Evolutionary conservation across 2,797 vertebrate genomes (phyloP), one percentile per base, ranked within the genome.

Genomic region (Rhyacichthys aspro): DNA sequence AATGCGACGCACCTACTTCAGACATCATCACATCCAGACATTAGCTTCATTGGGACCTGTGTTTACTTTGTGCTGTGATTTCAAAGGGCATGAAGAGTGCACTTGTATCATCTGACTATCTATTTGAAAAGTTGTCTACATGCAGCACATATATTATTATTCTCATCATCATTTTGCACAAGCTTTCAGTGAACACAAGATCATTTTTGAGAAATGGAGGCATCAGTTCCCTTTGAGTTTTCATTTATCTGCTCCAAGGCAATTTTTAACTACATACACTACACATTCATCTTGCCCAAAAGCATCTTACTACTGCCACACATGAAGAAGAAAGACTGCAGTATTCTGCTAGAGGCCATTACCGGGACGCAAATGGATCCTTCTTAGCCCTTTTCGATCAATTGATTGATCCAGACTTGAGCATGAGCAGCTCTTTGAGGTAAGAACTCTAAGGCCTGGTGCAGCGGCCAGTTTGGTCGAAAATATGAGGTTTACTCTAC

Each of bases 331-430:
- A 19, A 49, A 39, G 42, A 45, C 56, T 15, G 19, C 50, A 55
- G 69, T n/a, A 54, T 8, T 42, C 36, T 57, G 52, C 62, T 56
- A 34, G 12, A 48, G 66, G 71, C 69, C 59, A 71, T 73, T 63
- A 72, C 63, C 48, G n/a, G 18, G 55, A 70, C 11, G 57, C 47
- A 77, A 79, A 84, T 64, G 54, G 48, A 56, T 59, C 59, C 58
- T 50, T 43, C 62, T 84, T 19, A 67, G 60, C 48, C 17, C n/a
- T 57, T 72, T 64, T 64, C 19, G 2, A 75, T 73, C 72, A 59
- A 69, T 62, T 64, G 54, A 79, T 78, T 49, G 55, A 62, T 75
- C 67, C 55, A 55, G 59, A 63, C 63, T 36, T 1, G 39, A 74
- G 68, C 41, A 17, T 16, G 14, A 55, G 14, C 57, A 36, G 55